phyloP scores from a whole-genome alignment of 2,113 vertebrate genomes.

The Coptodon rendalli region DNA sequence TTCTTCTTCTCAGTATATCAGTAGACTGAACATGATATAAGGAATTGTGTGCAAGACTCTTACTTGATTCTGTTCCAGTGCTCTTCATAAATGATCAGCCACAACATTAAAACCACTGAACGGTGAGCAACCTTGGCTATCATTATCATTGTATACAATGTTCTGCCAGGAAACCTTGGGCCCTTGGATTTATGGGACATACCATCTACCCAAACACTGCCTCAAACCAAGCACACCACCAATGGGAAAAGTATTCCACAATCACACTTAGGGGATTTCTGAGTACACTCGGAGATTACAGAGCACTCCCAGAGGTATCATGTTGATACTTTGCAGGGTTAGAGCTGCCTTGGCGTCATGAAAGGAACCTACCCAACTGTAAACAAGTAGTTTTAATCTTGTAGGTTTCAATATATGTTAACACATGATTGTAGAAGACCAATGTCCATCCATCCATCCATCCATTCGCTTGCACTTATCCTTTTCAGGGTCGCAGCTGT shows the following conservation, averaged over 20 bases:
- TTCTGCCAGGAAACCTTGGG: not conserved
- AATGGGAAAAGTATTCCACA: not conserved
- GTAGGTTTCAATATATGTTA: not conserved
- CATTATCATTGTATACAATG: not conserved
- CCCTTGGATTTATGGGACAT: not conserved
- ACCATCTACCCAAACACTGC: not conserved
- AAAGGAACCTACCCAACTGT: not conserved
- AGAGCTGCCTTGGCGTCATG: not conserved
- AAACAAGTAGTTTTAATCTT: not conserved
- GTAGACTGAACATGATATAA: not conserved
- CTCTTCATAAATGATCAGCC: not conserved
- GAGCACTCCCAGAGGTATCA: not conserved
- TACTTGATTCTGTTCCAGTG: not conserved
- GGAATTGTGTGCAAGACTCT: not conserved
- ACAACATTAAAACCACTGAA: not conserved
- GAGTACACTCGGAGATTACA: not conserved
- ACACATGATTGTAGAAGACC: not conserved
- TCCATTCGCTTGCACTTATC: not conserved
- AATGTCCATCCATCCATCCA: not conserved
- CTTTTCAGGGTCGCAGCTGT: not conserved
- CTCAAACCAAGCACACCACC: not conserved
- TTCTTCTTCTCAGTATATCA: not conserved
- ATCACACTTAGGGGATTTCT: not conserved
- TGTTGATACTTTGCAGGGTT: not conserved
- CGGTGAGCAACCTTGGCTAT: not conserved